These are phyloP conservation scores for Penaeus monodon DNA, from an alignment of 2,888 invertebrate genomes.

Conservation along the genomic window DNA sequence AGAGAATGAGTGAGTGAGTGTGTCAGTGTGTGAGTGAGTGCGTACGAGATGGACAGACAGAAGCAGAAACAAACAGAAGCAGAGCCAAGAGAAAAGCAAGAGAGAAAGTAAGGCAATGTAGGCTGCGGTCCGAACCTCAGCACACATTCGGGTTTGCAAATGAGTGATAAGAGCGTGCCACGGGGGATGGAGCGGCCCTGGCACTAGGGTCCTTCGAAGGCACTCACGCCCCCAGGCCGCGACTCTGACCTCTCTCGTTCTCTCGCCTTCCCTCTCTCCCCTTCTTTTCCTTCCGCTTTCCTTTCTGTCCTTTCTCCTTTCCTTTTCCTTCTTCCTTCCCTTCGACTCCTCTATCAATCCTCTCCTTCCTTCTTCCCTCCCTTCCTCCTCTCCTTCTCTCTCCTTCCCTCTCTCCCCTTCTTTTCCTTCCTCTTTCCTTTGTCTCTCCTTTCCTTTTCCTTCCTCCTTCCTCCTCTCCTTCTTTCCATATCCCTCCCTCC, in stretches of 20 bases:
- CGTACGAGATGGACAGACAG: no score
- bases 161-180: no score
- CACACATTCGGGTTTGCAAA: no score
- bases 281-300: neutral
- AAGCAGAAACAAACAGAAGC: no score
- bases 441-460: neutral
- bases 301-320: neutral
- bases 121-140: no score
- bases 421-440: neutral
- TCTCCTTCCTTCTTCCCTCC: neutral
- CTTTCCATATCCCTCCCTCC: neutral
- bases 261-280: neutral
- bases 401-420: neutral
- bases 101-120: no score
- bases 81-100: no score
- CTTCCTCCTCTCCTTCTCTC: neutral
- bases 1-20: no score
- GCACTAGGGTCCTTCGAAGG: no score
- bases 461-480: neutral
- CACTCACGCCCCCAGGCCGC: no score
- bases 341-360: neutral
- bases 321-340: neutral
- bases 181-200: no score
- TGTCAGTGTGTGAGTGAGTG: no score
- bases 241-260: neutral